Conservation (phyloP, 2,797 vertebrate species). For the Synaphobranchus kaupii region DNA sequence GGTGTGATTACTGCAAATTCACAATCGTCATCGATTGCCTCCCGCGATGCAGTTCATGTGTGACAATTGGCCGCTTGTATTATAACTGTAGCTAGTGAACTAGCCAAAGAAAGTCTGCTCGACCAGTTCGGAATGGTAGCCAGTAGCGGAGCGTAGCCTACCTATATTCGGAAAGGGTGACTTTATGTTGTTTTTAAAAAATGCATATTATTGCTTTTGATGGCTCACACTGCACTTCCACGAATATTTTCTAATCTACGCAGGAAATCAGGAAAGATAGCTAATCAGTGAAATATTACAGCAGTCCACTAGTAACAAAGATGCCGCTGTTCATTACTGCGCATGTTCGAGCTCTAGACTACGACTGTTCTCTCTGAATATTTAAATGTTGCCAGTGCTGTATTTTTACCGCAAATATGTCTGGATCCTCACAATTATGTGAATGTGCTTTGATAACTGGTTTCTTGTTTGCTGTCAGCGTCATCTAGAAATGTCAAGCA, state of each 20-base stretch:
- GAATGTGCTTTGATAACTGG: not conserved
- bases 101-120: not conserved
- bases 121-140: not conserved
- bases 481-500: not conserved
- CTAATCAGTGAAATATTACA: constrained; percentile 14
- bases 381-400: not conserved
- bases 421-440: not conserved
- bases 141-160: not conserved
- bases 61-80: not conserved
- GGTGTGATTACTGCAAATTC: not conserved
- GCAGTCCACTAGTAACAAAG: not conserved
- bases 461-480: not conserved
- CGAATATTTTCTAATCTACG: not conserved
- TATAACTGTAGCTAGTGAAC: not conserved
- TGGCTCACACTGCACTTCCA: not conserved
- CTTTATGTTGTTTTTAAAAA: not conserved
- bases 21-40: not conserved
- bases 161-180: not conserved
- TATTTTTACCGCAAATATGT: not conserved
- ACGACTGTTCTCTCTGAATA: not conserved
- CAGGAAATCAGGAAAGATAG: not conserved
- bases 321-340: not conserved
- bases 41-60: not conserved
- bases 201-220: not conserved
- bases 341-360: not conserved